phyloP scores from a whole-genome alignment of 1,140 invertebrate genomes.

The Drosophila sucinea region DNA sequence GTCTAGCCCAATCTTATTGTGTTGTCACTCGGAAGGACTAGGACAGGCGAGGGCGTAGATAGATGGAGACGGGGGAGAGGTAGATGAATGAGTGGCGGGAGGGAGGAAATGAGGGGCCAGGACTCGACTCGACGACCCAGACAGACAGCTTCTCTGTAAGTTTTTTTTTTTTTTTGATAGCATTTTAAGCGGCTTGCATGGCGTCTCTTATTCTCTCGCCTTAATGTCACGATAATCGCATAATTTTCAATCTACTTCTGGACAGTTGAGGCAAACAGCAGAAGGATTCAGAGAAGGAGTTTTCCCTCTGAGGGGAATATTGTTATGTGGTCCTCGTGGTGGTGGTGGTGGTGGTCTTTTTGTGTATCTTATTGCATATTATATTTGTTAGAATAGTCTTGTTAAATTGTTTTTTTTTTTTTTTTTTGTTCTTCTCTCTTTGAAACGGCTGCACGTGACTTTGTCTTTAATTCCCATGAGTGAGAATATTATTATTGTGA shows the following conservation, averaged over 20 bases:
- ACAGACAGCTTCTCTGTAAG: conserved; percentile 53
- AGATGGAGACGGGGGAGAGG: not conserved
- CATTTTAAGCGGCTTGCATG: conserved; percentile 68
- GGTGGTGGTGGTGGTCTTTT: not conserved
- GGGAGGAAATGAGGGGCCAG: not conserved
- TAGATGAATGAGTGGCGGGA: conserved; percentile 5
- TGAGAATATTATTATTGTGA: not conserved
- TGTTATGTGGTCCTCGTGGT: conserved; percentile 17
- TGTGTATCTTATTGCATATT: conserved; percentile 41
- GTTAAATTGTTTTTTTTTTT: conserved; percentile 43
- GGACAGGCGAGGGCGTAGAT: conserved; percentile 1
- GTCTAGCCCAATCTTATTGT: conserved; percentile 35
- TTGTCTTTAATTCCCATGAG: conserved; percentile 25
- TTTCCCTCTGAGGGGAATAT: conserved; percentile 28
- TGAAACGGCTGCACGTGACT: conserved; percentile 56
- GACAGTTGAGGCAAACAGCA: conserved; percentile 35
- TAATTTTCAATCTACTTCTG: conserved; percentile 55
- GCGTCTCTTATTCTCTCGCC: conserved; percentile 55
- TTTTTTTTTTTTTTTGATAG: conserved; percentile 57
- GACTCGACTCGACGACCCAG: conserved; percentile 33
- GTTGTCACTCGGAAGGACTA: conserved; percentile 29
- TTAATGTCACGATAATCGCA: conserved; percentile 71
- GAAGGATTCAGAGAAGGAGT: conserved; percentile 17
- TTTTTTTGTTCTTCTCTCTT: not conserved
- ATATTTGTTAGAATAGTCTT: conserved; percentile 55